These are phyloP conservation scores for Thryonomys swinderianus DNA, from an alignment of 2,113 vertebrate genomes.

Conservation along the genomic window DNA sequence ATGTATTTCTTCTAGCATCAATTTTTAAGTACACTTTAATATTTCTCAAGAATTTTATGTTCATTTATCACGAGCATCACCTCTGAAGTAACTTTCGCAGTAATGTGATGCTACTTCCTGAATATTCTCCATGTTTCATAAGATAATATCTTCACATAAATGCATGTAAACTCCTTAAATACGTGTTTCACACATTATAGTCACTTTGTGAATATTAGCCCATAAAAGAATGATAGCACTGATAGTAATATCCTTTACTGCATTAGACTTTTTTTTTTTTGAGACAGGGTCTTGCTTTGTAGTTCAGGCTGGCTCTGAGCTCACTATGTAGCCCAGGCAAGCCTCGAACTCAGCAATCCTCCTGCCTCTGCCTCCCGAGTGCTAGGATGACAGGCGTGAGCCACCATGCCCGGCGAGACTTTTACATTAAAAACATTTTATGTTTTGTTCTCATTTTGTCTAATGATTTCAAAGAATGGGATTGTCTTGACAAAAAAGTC, in stretches of 20 bases:
- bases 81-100: neutral
- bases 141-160: neutral
- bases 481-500: neutral
- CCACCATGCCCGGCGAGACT: no score
- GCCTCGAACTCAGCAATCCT: no score
- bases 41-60: neutral
- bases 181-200: neutral
- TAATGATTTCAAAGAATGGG: neutral
- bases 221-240: neutral
- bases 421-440: neutral
- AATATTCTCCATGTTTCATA: neutral
- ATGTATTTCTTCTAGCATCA: neutral
- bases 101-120: neutral
- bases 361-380: no score
- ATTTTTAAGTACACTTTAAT: no score
- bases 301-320: no score
- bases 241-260: neutral
- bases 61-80: neutral
- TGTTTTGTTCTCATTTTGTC: neutral
- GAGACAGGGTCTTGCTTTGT: no score
- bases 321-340: no score
- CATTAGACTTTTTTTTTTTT: no score
- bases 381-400: no score
- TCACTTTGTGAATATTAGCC: neutral
- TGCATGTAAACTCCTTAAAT: neutral